Percentiles rank a stretch among this genome's conserved stretches.
Conservation (phyloP, 2,797 vertebrate genomes). For the Gorsachius magnificus region DNA sequence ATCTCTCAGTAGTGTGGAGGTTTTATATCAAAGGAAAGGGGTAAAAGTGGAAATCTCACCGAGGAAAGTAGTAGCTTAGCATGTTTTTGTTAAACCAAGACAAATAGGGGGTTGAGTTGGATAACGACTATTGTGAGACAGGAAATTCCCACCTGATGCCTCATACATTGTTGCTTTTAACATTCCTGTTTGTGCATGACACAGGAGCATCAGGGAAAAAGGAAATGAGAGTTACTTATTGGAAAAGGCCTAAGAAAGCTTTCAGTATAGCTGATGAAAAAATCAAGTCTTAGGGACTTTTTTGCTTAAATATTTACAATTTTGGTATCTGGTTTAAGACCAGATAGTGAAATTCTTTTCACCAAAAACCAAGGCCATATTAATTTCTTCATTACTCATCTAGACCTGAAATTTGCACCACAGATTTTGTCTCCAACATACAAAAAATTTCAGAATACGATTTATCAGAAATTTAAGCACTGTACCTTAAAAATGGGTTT, state of each 20-base stretch:
- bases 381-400: neutral
- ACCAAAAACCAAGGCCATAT: neutral
- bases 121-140: neutral
- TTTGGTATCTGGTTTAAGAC: neutral
- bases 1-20: neutral
- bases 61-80: neutral
- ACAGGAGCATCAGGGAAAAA: conserved; percentile 16
- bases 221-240: neutral
- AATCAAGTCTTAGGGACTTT: neutral
- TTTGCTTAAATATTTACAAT: neutral
- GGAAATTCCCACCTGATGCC: conserved; percentile 50
- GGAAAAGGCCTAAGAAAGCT: neutral
- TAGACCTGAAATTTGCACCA: neutral
- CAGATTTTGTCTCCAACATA: neutral
- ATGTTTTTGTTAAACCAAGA: neutral
- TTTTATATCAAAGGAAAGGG: neutral
- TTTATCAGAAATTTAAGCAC: neutral
- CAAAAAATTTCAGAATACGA: neutral
- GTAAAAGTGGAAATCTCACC: neutral
- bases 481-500: neutral
- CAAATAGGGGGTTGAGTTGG: neutral
- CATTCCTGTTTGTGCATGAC: neutral
- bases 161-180: conserved; percentile 9
- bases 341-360: neutral
- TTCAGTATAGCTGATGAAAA: neutral